A percentile compares a stretch with the other conserved stretches of the same genome.
Conservation (phyloP, 2,113 vertebrate genomes). For the Theristicus caerulescens region DNA sequence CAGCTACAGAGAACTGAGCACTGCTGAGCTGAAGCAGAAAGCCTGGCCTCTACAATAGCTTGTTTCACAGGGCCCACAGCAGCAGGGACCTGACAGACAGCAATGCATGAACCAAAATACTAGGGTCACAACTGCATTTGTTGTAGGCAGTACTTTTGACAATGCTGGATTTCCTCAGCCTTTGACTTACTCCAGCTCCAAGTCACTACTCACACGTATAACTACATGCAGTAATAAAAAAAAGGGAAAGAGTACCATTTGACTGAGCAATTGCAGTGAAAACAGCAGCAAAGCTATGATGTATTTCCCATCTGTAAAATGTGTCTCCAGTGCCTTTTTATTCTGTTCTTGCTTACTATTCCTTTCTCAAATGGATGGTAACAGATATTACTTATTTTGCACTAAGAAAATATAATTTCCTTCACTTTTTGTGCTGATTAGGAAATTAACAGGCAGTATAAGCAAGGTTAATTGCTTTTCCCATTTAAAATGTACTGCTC, state of each 20-base stretch:
- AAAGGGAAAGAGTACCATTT: not conserved
- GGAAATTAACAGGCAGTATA: not conserved
- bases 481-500: not conserved
- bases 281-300: not conserved
- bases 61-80: not conserved
- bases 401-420: not conserved
- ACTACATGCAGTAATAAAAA: not conserved
- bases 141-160: rapidly evolving
- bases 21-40: not conserved
- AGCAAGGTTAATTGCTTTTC: not conserved
- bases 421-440: not conserved
- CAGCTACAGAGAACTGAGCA: not conserved
- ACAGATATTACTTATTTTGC: not conserved
- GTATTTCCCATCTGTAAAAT: not conserved
- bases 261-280: not conserved
- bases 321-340: not conserved
- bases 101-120: not conserved
- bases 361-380: not conserved
- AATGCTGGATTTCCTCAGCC: not conserved
- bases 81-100: not conserved
- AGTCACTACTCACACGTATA: not conserved
- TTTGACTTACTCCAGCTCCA: not conserved
- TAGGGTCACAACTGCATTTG: not conserved
- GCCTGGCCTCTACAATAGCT: not conserved
- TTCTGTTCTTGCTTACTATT: not conserved